Evolutionary conservation across 2,797 vertebrate species (phyloP), one percentile per base, ranked within the genome.

Genomic region (Iguana delicatissima): DNA sequence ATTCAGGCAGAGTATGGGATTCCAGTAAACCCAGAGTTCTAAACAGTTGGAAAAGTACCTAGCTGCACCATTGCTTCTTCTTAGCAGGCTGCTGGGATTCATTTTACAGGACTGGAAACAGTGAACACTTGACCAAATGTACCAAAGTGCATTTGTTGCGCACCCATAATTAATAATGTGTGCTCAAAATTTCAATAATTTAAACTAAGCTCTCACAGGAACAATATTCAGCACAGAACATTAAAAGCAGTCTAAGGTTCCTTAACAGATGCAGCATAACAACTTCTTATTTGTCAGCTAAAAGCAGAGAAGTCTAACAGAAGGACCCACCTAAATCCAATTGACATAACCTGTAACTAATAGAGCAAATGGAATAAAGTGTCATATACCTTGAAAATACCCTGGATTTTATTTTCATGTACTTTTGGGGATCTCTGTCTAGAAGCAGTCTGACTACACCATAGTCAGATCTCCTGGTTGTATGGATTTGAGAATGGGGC

Each of bases 151-250:
- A 89, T 12, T 91, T 35, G 85, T 87, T 26, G 74, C 86, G 89
- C 80, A 50, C 90, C 91, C 83, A 76, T 85, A 90, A 10, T 89
- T 89, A 83, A 0, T 87, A 85, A 89, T 89, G 67, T 80, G 93
- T 94, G 93, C 94, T 94, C 93, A 91, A 84, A 93, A 91, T 22
- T 91, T 93, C 92, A 95, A 95, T 94, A 94, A 96, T 96, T 94
- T 83, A 95, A 93, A 90, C 87, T 93, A 86, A 94, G 86, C 72
- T 72, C 55, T 85, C 77, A 50, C 84, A 94, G 80, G 93, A 89
- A 93, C 24, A 50, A 64, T 0, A 0, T 86, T 88, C 85, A 42
- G 85, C 73, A 88, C 86, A 88, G 86, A 89, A 91, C 76, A 86
- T 92, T 92, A 26, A 84, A 85, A 92, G 80, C 85, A 16, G 80